phyloP scores from a whole-genome alignment of 1,140 invertebrate species.

The Drosophila mojavensis region DNA sequence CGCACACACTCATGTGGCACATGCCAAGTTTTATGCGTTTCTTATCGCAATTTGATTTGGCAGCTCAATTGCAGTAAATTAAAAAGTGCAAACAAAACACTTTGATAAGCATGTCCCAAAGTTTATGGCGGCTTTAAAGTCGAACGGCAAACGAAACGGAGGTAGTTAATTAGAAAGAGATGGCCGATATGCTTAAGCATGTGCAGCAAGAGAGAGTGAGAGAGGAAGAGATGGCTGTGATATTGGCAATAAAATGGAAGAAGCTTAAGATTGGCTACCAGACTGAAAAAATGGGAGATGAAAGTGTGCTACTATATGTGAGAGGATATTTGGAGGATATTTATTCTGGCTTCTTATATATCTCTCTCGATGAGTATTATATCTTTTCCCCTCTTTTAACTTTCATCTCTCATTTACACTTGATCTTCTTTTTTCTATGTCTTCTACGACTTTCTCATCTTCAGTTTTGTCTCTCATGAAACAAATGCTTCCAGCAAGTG shows the following conservation, averaged over 20 bases:
- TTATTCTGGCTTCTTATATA: no score
- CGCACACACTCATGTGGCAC: slow-evolving; percentile 10
- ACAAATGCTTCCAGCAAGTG: no score
- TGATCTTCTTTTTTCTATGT: no score
- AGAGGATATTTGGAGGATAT: no score
- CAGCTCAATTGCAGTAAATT: slow-evolving; percentile 79
- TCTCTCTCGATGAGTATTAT: no score
- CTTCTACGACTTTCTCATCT: no score
- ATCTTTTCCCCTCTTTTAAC: no score
- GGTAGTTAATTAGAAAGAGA: slow-evolving; percentile 50
- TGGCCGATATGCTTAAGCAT: slow-evolving; percentile 19
- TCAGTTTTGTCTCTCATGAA: no score
- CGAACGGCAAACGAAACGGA: background rate
- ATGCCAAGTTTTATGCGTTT: slow-evolving; percentile 69
- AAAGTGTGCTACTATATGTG: no score
- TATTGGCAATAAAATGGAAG: background rate
- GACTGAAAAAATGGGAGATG: no score
- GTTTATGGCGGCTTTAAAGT: slow-evolving; percentile 54
- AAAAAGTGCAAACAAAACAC: slow-evolving; percentile 81
- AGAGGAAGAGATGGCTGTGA: background rate
- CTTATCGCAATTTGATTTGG: slow-evolving; percentile 75
- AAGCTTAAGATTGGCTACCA: background rate
- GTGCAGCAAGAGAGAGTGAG: no score
- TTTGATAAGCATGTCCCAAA: slow-evolving; percentile 57
- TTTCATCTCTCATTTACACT: no score